Evolutionary conservation across 2,888 invertebrate species (phyloP).

Genomic region (Himalopsyche tibetana): DNA sequence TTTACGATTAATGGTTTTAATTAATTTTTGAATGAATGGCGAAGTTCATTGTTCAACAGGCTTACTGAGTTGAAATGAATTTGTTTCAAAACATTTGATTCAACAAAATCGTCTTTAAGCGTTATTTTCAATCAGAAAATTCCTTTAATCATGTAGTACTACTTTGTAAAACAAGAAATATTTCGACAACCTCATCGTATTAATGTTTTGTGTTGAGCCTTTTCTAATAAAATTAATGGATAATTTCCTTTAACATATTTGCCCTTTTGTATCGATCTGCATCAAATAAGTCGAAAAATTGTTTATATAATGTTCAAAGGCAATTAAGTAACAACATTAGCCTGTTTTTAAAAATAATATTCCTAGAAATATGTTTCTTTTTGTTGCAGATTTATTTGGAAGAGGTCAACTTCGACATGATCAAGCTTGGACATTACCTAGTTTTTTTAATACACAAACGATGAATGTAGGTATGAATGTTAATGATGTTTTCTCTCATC

Average conservation of each 20-base stretch:
- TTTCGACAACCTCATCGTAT: background rate
- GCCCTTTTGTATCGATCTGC: background rate
- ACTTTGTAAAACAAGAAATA: background rate
- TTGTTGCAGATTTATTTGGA: too few relatives aligned
- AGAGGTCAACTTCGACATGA: too few relatives aligned
- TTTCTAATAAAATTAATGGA: background rate
- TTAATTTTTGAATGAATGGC: background rate
- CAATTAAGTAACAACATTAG: too few relatives aligned
- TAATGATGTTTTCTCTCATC: too few relatives aligned
- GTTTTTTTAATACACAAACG: too few relatives aligned
- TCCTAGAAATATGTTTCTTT: too few relatives aligned
- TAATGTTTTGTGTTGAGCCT: background rate
- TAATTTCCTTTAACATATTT: background rate
- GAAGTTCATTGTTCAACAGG: background rate
- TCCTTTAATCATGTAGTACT: constrained; percentile 3
- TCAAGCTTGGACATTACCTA: too few relatives aligned
- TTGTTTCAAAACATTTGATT: background rate
- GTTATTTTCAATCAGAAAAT: background rate
- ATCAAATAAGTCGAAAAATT: too few relatives aligned
- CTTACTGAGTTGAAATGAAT: background rate
- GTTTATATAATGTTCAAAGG: too few relatives aligned
- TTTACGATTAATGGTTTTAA: constrained; percentile 17
- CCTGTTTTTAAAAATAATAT: too few relatives aligned
- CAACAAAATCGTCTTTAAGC: background rate
- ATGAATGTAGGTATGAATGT: too few relatives aligned